Percentiles rank a stretch among this genome's conserved stretches.
Conservation (phyloP, 1,140 invertebrate genomes). For the Phymorhynchus buccinoides region DNA sequence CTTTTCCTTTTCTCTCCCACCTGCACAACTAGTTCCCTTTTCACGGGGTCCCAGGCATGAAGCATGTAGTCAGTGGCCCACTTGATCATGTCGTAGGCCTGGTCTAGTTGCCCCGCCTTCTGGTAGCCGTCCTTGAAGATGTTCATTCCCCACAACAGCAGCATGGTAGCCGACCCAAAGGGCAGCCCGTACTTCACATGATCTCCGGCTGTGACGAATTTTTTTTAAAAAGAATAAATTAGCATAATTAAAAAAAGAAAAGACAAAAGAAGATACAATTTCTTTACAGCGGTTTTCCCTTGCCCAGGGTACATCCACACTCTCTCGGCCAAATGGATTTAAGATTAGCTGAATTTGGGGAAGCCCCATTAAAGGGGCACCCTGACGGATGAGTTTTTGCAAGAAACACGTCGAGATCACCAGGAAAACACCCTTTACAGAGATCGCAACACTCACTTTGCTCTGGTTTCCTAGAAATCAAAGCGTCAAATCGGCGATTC, state of each 20-base stretch:
- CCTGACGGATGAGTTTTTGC: no score
- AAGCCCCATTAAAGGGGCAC: no score
- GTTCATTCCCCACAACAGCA: slow-evolving; percentile 78
- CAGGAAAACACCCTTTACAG: no score
- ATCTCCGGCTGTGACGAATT: slow-evolving; percentile 71
- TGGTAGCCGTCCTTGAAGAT: slow-evolving; percentile 76
- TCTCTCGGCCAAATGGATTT: no score
- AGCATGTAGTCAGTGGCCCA: slow-evolving; percentile 80
- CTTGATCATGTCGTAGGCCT: slow-evolving; percentile 66
- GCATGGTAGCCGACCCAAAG: slow-evolving; percentile 77
- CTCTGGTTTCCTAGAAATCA: no score
- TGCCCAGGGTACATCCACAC: no score
- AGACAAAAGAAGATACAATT: not conserved
- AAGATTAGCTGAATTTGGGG: not conserved
- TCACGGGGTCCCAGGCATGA: slow-evolving; percentile 64
- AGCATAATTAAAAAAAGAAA: not conserved
- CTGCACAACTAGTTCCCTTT: slow-evolving; percentile 31
- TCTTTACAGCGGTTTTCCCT: not conserved
- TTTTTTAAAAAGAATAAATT: no score
- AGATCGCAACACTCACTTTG: no score
- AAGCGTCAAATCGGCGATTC: no score
- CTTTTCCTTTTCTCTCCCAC: not conserved
- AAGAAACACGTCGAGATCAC: no score
- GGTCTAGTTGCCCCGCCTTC: slow-evolving; percentile 69
- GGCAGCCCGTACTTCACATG: slow-evolving; percentile 80